A percentile compares a stretch with the other conserved stretches of the same genome.
These are phyloP conservation scores for Drosophila rufa DNA, from an alignment of 1,140 invertebrate species.

Conservation along the genomic window DNA sequence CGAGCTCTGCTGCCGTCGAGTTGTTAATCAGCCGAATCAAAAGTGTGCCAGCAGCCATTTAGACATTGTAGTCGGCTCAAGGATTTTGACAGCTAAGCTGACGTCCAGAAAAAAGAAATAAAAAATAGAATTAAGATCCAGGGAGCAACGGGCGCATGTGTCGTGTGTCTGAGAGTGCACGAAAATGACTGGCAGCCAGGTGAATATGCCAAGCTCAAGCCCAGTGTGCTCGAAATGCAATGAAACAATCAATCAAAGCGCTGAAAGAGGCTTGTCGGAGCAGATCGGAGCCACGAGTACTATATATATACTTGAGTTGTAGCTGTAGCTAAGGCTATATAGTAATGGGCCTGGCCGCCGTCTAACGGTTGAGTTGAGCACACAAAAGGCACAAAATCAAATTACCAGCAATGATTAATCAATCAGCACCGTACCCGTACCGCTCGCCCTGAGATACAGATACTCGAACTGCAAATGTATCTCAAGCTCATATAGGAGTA, in stretches of 20 bases:
- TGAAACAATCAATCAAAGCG: conserved; percentile 81
- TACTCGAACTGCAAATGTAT: conserved; percentile 28
- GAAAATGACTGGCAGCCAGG: conserved; percentile 55
- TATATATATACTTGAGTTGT: conserved; percentile 10
- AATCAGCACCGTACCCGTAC: conserved; percentile 63
- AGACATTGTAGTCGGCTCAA: conserved; percentile 69
- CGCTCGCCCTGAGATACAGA: conserved; percentile 12
- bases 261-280: conserved; percentile 73
- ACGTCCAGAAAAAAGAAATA: conserved; percentile 58
- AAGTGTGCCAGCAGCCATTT: conserved; percentile 59
- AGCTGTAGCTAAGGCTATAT: background rate
- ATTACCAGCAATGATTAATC: conserved; percentile 82
- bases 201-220: conserved; percentile 67
- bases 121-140: conserved; percentile 39
- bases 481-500: conserved; percentile 34
- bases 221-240: conserved; percentile 70
- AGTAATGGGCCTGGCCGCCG: conserved; percentile 28
- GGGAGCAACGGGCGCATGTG: conserved; percentile 45
- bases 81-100: conserved; percentile 81
- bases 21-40: conserved; percentile 68
- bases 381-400: conserved; percentile 79
- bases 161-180: conserved; percentile 54
- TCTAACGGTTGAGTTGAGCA: conserved; percentile 69
- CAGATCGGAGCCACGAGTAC: conserved; percentile 14
- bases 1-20: conserved; percentile 19